Evolutionary conservation across 2,113 vertebrate species (phyloP), one percentile per base, ranked within the genome.

Genomic region (Picathartes gymnocephalus): DNA sequence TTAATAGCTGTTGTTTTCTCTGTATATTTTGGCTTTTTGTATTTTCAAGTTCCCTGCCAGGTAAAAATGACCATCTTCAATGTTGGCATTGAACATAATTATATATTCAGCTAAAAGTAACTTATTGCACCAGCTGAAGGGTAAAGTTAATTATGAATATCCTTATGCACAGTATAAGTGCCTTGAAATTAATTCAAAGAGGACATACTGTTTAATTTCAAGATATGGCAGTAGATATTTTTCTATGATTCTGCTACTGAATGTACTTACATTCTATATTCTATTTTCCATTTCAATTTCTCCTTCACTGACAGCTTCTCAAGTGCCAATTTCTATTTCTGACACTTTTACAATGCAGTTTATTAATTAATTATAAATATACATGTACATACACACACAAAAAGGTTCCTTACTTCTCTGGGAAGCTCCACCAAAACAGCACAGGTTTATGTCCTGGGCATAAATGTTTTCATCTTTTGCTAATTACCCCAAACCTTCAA

Each of bases 1-100:
- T 73, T 56, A 9, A 61, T 4, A n/a, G 2, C 11, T 1, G 0
- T 39, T 58, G 14, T 54, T 80, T 56, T 45, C 25, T 40, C 25
- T 57, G 18, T 24, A 44, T 73, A 37, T 39, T 44, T 66, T 18
- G 7, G 7, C 7, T 57, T 69, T 80, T 70, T 24, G 8, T 24
- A 15, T 57, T 10, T 77, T 14, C 6, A 10, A 21, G 12, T 58
- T 58, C 58, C 14, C 21, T 3, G 4, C 9, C 21, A 81, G 47
- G 78, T 65, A 27, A 45, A 71, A 92, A 27, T 4, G 0, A 4
- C 23, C 27, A 33, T 40, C 21, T 37, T 50, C 51, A 70, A 10
- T 22, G 7, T 5, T 57, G 35, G 33, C 9, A 1, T 8, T 54
- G 33, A 92, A 53, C 7, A 51, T 37, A 87, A 88, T 64, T 60